These are phyloP conservation scores for Cephus runcator DNA, from an alignment of 2,888 invertebrate species.

Conservation along the genomic window DNA sequence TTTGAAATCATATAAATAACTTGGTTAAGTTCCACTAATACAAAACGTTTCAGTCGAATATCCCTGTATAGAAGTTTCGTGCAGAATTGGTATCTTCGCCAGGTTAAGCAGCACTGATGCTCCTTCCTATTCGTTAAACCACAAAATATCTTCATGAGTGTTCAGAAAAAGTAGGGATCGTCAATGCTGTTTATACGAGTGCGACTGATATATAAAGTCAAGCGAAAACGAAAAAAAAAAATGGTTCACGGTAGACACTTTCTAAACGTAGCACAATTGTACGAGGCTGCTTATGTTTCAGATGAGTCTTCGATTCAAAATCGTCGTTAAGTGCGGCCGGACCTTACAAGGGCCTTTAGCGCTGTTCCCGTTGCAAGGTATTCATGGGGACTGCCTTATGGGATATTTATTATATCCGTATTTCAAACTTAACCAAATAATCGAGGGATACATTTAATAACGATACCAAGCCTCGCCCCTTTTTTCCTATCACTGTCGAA, in stretches of 20 bases:
- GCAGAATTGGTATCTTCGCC: too few species aligned
- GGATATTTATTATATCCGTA: slow-evolving; percentile 55
- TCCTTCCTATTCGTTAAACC: background rate
- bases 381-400: slow-evolving; percentile 64
- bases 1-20: background rate
- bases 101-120: background rate
- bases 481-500: background rate
- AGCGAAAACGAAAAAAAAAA: slow-evolving; percentile 12
- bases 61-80: background rate
- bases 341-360: slow-evolving; percentile 61
- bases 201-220: background rate
- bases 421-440: slow-evolving; percentile 12
- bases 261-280: slow-evolving; percentile 51
- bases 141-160: background rate
- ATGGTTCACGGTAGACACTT: slow-evolving; percentile 37
- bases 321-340: slow-evolving; percentile 60
- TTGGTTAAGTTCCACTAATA: background rate
- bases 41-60: background rate
- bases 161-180: slow-evolving; percentile 29
- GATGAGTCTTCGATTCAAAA: slow-evolving; percentile 62
- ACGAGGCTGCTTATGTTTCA: slow-evolving; percentile 66
- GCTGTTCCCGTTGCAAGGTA: slow-evolving; percentile 65
- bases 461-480: background rate
- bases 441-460: background rate
- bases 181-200: slow-evolving; percentile 38